Base-by-base conservation (phyloP, 2,797 vertebrate species). In the Bufotes viridis region DNA sequence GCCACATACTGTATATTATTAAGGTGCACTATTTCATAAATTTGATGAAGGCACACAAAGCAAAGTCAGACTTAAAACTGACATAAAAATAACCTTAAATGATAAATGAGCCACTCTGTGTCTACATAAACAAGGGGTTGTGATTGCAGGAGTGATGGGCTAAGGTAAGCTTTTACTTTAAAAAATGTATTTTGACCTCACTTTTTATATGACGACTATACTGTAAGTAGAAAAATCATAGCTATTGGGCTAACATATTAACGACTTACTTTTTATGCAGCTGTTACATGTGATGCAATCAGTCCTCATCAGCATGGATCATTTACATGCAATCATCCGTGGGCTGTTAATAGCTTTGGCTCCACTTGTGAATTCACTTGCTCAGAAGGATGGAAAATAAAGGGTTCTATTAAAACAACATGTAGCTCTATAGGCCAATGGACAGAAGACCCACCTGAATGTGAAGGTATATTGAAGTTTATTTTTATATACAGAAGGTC, bases 341-440 rank as follows among this genome's bases (percentile, higher is more conserved):
- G 93, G 8, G 90, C 88, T 8, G 76, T 81, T 7, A 78, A 92
- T 89, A 93, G 93, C 91, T 94, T 91, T 92, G 93, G 90, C 87
- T 94, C 94, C 63, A 92, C 91, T 61, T 95, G 94, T 72, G 90
- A 92, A 84, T 82, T 94, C 87, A 84, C 34, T 13, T 96, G 95
- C 87, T 80, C 93, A 20, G 92, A 93, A 72, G 94, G 94, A 67
- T 94, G 92, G 24, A 61, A 89, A 78, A 87, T 92, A 60, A 87
- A 49, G 42, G 93, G 93, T 83, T 87, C 90, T 58, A 83, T 88
- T 34, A 89, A 49, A 57, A 91, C 90, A 60, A 74, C 8, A 0
- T 95, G 94, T 90, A 90, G 91, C 85, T 91, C 92, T 57, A 90
- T 51, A 0, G 93, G 94, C 63, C 84, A 89, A 15, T 96, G 94